These are phyloP conservation scores for Cecropterus lyciades DNA, from an alignment of 1,140 invertebrate genomes.

Conservation along the genomic window DNA sequence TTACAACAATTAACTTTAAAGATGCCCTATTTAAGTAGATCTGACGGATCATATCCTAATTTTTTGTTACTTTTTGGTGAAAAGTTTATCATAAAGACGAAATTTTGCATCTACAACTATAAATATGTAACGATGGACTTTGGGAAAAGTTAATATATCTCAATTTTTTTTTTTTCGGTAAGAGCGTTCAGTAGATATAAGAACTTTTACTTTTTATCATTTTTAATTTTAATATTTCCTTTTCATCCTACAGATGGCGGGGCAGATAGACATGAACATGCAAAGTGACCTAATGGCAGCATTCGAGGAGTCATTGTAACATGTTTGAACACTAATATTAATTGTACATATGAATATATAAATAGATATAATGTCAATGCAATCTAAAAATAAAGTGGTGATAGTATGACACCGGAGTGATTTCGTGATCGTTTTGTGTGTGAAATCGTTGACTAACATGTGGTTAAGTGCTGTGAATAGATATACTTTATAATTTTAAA, in stretches of 20 bases:
- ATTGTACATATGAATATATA: conserved; percentile 76
- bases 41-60: too few relatives aligned
- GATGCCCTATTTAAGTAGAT: too few relatives aligned
- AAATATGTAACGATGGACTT: too few relatives aligned
- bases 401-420: conserved; percentile 71
- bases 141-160: too few relatives aligned
- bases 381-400: conserved; percentile 67
- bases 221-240: conserved; percentile 7
- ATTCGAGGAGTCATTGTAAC: conserved; percentile 96
- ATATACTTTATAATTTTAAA: conserved; percentile 73
- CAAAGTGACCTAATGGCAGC: conserved; percentile 99
- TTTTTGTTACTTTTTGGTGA: too few relatives aligned
- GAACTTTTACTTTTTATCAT: background rate
- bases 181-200: too few relatives aligned
- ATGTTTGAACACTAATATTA: conserved; percentile 57
- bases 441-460: conserved; percentile 78
- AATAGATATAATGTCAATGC: conserved; percentile 73
- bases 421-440: conserved; percentile 76
- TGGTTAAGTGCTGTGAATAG: conserved; percentile 84
- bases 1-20: too few relatives aligned
- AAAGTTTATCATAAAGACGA: too few relatives aligned
- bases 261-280: conserved; percentile 98
- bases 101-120: too few relatives aligned
- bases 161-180: too few relatives aligned
- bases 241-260: conserved; percentile 93